Evolutionary conservation across 2,113 vertebrate species (phyloP).

Genomic region (Hiodon alosoides): DNA sequence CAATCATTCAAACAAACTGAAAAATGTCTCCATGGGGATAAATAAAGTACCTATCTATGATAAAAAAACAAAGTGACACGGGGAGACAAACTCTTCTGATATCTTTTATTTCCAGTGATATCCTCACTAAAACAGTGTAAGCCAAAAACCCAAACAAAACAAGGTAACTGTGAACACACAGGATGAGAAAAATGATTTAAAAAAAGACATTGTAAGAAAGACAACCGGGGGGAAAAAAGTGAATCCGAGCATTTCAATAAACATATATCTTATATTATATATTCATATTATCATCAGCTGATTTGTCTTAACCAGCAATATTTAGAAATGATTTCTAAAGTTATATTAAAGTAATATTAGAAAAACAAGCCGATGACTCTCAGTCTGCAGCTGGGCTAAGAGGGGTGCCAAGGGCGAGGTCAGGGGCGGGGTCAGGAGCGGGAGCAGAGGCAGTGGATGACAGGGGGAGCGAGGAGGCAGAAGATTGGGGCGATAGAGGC

Average conservation of each 20-base stretch:
- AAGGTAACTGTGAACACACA: constrained; percentile 29
- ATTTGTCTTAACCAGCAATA: constrained; percentile 18
- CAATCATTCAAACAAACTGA: neutral
- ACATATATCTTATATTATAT: constrained; percentile 27
- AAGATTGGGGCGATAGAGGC: constrained; percentile 31
- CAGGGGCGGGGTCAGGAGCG: constrained; percentile 20
- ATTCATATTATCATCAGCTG: constrained; percentile 22
- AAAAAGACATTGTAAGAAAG: constrained; percentile 4
- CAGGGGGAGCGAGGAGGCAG: constrained; percentile 23
- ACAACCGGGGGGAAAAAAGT: constrained; percentile 36
- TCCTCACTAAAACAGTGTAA: constrained; percentile 53
- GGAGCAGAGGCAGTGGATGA: constrained; percentile 13
- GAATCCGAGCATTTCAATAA: constrained; percentile 37
- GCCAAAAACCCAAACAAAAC: constrained; percentile 43
- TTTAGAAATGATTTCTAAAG: constrained; percentile 21
- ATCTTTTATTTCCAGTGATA: constrained; percentile 53
- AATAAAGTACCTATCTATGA: neutral
- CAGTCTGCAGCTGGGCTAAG: neutral
- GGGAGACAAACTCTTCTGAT: constrained; percentile 35
- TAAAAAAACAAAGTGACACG: neutral
- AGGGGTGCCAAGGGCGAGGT: neutral
- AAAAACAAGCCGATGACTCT: constrained; percentile 16
- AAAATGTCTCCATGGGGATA: neutral
- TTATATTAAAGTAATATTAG: constrained; percentile 10
- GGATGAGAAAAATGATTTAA: neutral